Base-by-base conservation (phyloP, 2,888 invertebrate genomes). In the Drosophila cognata region DNA sequence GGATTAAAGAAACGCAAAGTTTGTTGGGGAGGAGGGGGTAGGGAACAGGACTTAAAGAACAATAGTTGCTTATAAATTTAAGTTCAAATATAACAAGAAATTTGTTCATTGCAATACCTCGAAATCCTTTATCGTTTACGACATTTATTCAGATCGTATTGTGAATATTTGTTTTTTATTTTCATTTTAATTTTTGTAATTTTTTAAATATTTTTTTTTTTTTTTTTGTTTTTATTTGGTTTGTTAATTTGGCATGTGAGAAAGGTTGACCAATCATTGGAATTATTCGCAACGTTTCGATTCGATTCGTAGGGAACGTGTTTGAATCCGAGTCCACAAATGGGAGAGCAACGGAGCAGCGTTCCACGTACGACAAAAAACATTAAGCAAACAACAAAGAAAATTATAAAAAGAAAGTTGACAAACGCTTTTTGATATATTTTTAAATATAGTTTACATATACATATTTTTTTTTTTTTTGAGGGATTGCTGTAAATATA, bases 51-150 rank as follows among this genome's bases (percentile, higher is more conserved):
- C 73, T 72, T 85, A 83, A 83, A 84, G 82, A 85, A 86, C 82
- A 88, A 88, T 86, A 87, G 79, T 87, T 88, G 83, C 86, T 89
- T 87, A 87, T 84, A 84, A 88, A 89, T 81, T 88, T 89, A 82
- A 90, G 74, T 91, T 89, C 79, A 90, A 87, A 85, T 82, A 82
- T 89, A 83, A 81, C 82, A 88, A 84, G 85, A 90, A 86, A 88
- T 89, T 81, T 79, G 81, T 90, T 89, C 79, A 87, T 87, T 89
- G 83, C 89, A 93, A 92, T 93, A 93, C 93, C 93, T 93, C 93
- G 92, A 93, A 93, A 93, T 93, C 93, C 93, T 93, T 92, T 91
- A 86, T 81, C 76, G 76, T 75, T 65, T 73, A 66, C 74, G 62
- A 75, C 74, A 80, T 33, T 33, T 63, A 81, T 77, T 82, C 81